Base-by-base conservation (phyloP, 2,888 invertebrate genomes). In the Hyppa rectilinea region DNA sequence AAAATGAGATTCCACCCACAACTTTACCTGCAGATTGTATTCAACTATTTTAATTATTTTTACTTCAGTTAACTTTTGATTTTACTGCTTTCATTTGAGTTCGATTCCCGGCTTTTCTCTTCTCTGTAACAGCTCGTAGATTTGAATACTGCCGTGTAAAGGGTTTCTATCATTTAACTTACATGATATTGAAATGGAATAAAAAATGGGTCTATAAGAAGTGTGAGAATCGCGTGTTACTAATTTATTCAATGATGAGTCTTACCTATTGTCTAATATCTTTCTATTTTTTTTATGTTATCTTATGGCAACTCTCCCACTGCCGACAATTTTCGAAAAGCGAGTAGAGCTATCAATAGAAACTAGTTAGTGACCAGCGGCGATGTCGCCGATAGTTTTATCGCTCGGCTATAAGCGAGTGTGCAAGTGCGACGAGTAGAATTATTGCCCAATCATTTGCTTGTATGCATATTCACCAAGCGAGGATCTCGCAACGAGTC, bases 1-100 rank as follows among this genome's bases (percentile, higher is more conserved):
- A 29, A 75, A 82, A 83, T 87, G 82, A 87, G 82, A 80, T 85
- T 81, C 78, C 62, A 61, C 23, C 78, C 62, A 61, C 23, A 75
- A 75, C 63, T 82, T 82, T 58, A 73, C 68, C 74, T 82, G 31
- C 23, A 72, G 71, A 75, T 80, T 70, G 34, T 58, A 56, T 56
- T 53, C 17, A 63, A 63, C 52, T 49, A 69, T 80, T 80, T 63
- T 45, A 69, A 68, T 68, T 29, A 59, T 82, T 75, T 58, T 72
- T 68, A 53, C 47, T 71, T 71, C 45, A 29, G 9, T 68, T 40
- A 10, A 34, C 38, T 73, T 50, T 72, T 60, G 26, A 56, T 75
- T 74, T 78, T 7, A 53, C 29, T 53, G 53, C 14, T 78, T 55
- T 14, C 20, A 47, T 40, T 45, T 47, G n/a, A 47, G 10, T 31